Evolutionary conservation across 1,140 invertebrate species (phyloP).

Genomic region (Macrotrachela quadricornifera): DNA sequence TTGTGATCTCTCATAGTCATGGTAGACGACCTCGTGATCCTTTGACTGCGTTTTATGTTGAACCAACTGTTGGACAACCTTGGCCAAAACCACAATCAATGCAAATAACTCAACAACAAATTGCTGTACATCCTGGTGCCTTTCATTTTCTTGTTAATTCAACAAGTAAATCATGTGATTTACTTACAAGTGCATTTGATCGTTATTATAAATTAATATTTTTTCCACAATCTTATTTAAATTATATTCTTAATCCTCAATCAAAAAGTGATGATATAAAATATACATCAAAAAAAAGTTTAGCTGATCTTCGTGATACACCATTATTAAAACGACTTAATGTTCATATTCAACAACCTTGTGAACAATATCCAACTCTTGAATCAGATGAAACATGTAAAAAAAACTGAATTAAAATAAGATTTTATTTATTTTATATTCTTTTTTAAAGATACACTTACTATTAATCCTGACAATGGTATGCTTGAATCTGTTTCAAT

Average conservation of each 20-base stretch:
- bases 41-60: too few species aligned
- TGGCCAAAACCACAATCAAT: too few species aligned
- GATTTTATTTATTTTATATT: neutral
- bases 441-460: too few species aligned
- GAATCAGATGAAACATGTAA: constrained; percentile 22
- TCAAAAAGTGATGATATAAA: neutral
- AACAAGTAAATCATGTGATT: constrained; percentile 4
- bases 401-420: neutral
- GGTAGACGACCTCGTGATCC: too few species aligned
- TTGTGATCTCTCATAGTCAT: too few species aligned
- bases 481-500: constrained; percentile 16
- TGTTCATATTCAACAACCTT: constrained; percentile 6
- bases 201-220: constrained; percentile 8
- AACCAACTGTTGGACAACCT: too few species aligned
- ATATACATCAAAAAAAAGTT: neutral
- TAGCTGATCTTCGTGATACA: neutral
- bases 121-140: too few species aligned
- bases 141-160: too few species aligned
- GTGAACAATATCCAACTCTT: constrained; percentile 13
- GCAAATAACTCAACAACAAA: too few species aligned
- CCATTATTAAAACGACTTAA: neutral
- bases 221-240: neutral
- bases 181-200: constrained; percentile 1
- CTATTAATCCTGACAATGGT: constrained; percentile 3
- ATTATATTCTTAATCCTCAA: neutral